Percentiles rank a stretch among this genome's conserved stretches.
Conservation (phyloP, 2,797 vertebrate species). For the Coreius guichenoti region DNA sequence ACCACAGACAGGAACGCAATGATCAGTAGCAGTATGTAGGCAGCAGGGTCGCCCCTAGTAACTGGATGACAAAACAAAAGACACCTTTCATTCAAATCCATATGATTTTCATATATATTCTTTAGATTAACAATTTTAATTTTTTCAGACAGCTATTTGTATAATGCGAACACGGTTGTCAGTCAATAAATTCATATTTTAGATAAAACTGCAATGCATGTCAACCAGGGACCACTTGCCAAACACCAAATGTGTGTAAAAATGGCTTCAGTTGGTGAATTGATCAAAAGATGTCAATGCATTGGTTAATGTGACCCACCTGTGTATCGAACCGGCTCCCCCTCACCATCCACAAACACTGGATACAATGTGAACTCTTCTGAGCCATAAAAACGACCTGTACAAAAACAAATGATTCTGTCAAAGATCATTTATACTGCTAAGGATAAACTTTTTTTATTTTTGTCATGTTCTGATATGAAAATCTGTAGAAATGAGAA, state of each 20-base stretch:
- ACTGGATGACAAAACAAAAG: constrained; percentile 71
- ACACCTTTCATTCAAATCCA: neutral
- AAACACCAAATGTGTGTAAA: neutral
- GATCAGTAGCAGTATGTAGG: constrained; percentile 83
- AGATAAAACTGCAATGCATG: neutral
- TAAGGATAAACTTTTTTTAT: neutral
- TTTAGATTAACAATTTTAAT: neutral
- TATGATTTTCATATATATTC: neutral
- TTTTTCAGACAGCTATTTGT: neutral
- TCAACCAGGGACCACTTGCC: neutral
- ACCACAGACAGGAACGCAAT: constrained; percentile 84
- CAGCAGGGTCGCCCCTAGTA: constrained; percentile 72
- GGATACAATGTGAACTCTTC: constrained; percentile 89
- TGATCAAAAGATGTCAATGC: constrained; percentile 5
- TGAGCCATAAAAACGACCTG: constrained; percentile 86
- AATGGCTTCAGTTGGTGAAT: neutral
- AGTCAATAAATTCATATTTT: neutral
- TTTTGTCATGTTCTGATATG: neutral
- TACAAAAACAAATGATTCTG: neutral
- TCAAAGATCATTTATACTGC: neutral
- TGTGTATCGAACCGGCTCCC: constrained; percentile 78
- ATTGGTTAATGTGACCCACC: constrained; percentile 72
- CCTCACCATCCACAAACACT: constrained; percentile 87
- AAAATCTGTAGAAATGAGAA: neutral
- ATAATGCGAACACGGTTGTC: neutral